Evolutionary conservation across 2,797 vertebrate species (phyloP).

Genomic region (Anolis apletophallus): DNA sequence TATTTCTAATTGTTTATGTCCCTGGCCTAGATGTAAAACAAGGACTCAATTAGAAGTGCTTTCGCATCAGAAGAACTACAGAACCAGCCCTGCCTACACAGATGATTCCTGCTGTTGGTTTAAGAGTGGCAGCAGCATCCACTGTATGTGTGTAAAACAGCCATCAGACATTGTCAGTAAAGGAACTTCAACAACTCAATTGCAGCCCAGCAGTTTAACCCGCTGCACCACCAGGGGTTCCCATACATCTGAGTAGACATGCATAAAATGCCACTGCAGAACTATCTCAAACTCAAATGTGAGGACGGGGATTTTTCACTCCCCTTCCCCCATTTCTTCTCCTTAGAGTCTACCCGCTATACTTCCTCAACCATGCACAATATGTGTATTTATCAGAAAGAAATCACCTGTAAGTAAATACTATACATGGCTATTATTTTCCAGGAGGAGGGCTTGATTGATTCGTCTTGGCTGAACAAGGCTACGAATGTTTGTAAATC

Average conservation of each 20-base stretch:
- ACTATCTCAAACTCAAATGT: slow-evolving; percentile 34
- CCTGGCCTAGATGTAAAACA: not conserved
- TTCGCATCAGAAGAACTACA: not conserved
- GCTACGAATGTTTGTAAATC: not conserved
- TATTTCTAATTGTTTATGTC: not conserved
- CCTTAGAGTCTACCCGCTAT: not conserved
- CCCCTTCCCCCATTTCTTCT: too few relatives aligned
- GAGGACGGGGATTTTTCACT: not conserved
- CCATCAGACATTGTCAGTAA: not conserved
- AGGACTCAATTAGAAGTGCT: too few relatives aligned
- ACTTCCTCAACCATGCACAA: not conserved
- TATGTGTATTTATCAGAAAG: not conserved
- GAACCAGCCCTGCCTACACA: not conserved
- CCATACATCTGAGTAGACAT: not conserved
- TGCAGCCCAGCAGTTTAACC: not conserved
- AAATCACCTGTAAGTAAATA: not conserved
- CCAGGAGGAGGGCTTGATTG: not conserved
- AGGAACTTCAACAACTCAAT: not conserved
- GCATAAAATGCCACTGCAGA: too few relatives aligned
- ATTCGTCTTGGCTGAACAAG: not conserved
- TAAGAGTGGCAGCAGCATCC: not conserved
- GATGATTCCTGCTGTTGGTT: not conserved
- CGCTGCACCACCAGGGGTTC: too few relatives aligned
- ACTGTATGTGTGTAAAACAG: not conserved
- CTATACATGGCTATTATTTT: not conserved